Base-by-base conservation (phyloP, 2,113 vertebrate species). In the Rhinolophus sinicus region DNA sequence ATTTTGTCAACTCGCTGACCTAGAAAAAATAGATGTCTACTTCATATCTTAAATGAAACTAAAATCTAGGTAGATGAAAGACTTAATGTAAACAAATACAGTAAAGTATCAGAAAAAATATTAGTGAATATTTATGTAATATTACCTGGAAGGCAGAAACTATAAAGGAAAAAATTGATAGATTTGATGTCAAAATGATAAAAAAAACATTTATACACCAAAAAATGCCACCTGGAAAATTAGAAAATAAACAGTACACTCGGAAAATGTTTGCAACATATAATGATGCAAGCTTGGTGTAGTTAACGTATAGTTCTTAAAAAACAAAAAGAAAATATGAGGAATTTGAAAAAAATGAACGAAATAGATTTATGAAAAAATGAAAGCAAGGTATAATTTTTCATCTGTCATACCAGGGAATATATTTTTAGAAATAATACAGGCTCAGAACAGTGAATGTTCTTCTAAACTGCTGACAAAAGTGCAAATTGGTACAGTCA, bases 161-260 rank as follows among this genome's bases (percentile, higher is more conserved):
- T 22, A 2, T 76, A 75, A 88, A 93, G 62, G 65, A 58, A 93
- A 75, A 28, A 72, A 52, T n/a, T 60, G 65, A 40, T 84, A 54
- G 40, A 73, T 44, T 67, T 73, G 38, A 91, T 94, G 85, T 75
- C 38, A 62, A 86, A 90, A 94, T 73, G 24, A 52, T 54, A 70
- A 87, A 64, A 60, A 54, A 56, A 14, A 54, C n/a, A n/a, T 77
- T 52, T 67, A 47, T 62, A 28, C 5, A 64, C 2, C 18, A 70
- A n/a, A 75, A 90, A 78, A 21, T 40, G 15, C 18, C 56, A 40
- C 3, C n/a, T 28, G 76, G 50, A 84, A 77, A 85, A 88, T 38
- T 28, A 65, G 14, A 69, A 90, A 82, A 44, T 92, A 82, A 60
- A 44, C 35, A 54, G 70, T 35, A 75, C 9, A 77, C 54, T 77